Percentiles rank a stretch among this genome's conserved stretches.
Conservation (phyloP, 2,113 vertebrate genomes). For the Peucedramus taeniatus region DNA sequence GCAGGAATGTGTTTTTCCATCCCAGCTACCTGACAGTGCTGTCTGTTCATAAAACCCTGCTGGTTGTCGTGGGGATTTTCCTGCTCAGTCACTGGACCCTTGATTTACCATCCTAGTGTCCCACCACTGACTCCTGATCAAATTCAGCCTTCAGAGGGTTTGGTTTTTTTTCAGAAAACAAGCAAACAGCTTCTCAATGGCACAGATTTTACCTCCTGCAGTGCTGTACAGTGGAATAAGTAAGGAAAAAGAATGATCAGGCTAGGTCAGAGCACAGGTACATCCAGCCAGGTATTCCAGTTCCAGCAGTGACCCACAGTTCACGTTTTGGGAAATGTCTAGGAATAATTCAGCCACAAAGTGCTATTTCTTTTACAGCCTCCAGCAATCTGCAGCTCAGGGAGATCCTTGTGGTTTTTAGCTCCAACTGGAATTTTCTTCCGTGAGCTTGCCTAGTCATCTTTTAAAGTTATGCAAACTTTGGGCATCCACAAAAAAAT, state of each 20-base stretch:
- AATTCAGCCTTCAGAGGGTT: background rate
- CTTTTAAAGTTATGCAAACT: constrained; percentile 14
- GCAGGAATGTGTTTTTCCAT: constrained; percentile 15
- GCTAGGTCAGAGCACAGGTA: background rate
- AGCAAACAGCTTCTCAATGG: background rate
- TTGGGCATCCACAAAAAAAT: background rate
- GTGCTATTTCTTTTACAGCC: background rate
- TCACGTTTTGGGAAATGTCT: background rate
- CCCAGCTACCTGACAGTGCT: constrained; percentile 25
- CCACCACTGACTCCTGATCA: background rate
- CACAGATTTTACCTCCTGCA: background rate
- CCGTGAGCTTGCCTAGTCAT: background rate
- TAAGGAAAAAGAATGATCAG: background rate
- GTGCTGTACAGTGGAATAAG: background rate
- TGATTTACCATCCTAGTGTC: background rate
- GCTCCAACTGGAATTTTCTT: constrained; percentile 7
- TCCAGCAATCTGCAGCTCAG: background rate
- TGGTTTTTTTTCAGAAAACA: background rate
- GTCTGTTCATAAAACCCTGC: background rate
- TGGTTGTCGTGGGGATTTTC: background rate
- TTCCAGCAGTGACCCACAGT: background rate
- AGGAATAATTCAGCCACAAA: background rate
- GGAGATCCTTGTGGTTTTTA: background rate
- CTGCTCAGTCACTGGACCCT: background rate
- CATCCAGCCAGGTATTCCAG: background rate